These are phyloP conservation scores for Thripadectes ignobilis DNA, from an alignment of 2,797 vertebrate genomes.

Conservation along the genomic window DNA sequence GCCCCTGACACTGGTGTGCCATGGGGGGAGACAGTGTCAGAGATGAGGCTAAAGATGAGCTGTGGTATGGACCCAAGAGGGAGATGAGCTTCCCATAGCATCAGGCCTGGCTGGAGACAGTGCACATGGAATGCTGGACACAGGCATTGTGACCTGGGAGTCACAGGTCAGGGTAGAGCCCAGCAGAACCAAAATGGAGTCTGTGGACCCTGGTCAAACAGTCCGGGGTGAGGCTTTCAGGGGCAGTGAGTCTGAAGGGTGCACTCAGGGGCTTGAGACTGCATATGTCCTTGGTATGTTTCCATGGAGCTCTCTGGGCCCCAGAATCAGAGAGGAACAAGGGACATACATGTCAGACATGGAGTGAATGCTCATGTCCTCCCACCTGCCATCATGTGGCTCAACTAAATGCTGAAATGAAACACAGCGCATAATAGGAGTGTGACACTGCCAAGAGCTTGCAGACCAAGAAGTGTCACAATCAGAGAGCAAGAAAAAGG, in stretches of 20 bases:
- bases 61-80: rapidly evolving
- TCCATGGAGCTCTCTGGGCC: neutral
- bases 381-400: rapidly evolving
- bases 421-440: neutral
- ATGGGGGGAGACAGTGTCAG: neutral
- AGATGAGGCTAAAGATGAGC: neutral
- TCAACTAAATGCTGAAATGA: neutral
- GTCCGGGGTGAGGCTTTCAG: neutral
- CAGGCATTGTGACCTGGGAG: neutral
- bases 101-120: neutral
- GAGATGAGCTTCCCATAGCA: neutral
- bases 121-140: neutral
- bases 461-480: neutral
- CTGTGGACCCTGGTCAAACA: neutral
- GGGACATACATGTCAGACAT: neutral
- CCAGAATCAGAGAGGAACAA: neutral
- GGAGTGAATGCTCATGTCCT: neutral
- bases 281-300: rapidly evolving
- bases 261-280: rapidly evolving
- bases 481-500: neutral
- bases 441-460: neutral
- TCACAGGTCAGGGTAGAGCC: no score
- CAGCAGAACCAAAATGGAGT: neutral
- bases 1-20: rapidly evolving
- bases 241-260: neutral